Evolutionary conservation across 92 coral and sea anemone genomes (phyloP).

Genomic region (Phenganax subtilis): DNA sequence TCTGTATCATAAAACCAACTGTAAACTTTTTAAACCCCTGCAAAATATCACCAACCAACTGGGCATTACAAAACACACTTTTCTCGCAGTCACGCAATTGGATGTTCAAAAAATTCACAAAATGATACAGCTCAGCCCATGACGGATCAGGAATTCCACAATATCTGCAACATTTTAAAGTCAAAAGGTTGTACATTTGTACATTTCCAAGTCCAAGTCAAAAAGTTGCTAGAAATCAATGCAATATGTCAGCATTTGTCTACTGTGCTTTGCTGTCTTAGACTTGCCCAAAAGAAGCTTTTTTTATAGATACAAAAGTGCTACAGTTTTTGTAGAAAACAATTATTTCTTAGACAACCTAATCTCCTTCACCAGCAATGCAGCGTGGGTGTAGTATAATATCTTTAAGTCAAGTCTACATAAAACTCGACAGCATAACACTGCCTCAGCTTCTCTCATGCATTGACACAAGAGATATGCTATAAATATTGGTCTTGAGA

Average conservation of each 20-base stretch:
- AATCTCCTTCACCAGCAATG: no score
- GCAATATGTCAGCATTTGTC: no score
- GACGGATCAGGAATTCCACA: constrained; percentile 86
- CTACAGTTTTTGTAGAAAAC: no score
- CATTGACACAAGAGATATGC: no score
- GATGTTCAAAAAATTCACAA: constrained; percentile 72
- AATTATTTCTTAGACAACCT: no score
- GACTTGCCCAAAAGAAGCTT: not conserved
- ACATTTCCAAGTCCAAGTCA: not conserved
- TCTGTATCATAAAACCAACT: constrained; percentile 72
- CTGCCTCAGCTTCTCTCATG: no score
- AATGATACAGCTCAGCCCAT: constrained; percentile 85
- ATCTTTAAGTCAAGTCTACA: no score
- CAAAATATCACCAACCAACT: constrained; percentile 63
- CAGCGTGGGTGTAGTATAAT: no score
- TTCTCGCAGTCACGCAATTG: constrained; percentile 79
- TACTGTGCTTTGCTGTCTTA: no score
- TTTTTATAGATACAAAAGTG: not conserved
- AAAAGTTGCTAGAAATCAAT: not conserved
- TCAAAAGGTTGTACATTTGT: not conserved
- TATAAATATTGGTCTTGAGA: no score
- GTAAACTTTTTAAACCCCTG: constrained; percentile 79
- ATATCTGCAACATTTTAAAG: constrained; percentile 43
- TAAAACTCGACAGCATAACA: no score
- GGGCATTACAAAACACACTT: constrained; percentile 69